A percentile compares a stretch with the other conserved stretches of the same genome.
Conservation (phyloP, 1,140 invertebrate genomes). For the Anoplophora glabripennis region DNA sequence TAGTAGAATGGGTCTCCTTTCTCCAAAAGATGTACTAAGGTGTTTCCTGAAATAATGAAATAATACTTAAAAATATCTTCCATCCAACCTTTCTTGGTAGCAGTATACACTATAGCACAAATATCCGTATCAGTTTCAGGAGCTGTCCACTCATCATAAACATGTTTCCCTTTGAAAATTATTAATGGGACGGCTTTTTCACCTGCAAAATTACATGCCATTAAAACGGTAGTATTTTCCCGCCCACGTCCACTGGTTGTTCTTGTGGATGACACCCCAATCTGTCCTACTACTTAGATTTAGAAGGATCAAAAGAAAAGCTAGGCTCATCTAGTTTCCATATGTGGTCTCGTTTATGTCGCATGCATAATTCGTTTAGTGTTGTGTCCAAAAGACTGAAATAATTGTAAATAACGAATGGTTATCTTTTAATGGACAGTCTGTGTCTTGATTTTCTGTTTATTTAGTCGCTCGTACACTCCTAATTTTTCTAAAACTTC, state of each 20-base stretch:
- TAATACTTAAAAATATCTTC: background rate
- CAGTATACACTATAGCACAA: background rate
- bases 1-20: background rate
- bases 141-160: background rate
- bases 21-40: background rate
- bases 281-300: too few species aligned
- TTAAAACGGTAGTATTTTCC: conserved; percentile 3
- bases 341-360: too few species aligned
- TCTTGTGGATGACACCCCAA: background rate
- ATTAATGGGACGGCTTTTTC: background rate
- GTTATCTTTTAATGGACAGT: too few species aligned
- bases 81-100: background rate
- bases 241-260: background rate
- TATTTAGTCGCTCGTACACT: too few species aligned
- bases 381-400: too few species aligned
- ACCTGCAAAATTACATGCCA: background rate
- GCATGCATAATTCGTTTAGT: too few species aligned
- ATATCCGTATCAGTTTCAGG: background rate
- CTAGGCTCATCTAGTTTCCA: too few species aligned
- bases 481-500: too few species aligned
- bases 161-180: background rate
- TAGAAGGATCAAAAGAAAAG: too few species aligned
- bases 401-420: too few species aligned
- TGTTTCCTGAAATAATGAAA: background rate
- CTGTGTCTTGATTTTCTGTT: too few species aligned